phyloP scores from a whole-genome alignment of 2,797 vertebrate genomes.

The Leontopithecus rosalia region DNA sequence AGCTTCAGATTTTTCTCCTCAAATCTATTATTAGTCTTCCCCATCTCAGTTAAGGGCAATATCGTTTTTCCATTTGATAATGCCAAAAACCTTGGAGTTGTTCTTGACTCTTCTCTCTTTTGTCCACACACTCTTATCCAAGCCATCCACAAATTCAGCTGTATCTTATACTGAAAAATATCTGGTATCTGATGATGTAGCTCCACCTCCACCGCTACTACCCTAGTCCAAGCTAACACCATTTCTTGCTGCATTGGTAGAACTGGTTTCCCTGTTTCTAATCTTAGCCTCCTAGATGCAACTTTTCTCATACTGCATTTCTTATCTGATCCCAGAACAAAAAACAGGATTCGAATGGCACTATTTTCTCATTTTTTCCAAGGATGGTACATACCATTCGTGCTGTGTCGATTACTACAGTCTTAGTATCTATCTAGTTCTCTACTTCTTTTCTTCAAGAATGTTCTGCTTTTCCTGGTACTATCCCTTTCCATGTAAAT shows the following conservation, averaged over 20 bases:
- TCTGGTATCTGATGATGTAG: neutral
- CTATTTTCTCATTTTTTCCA: neutral
- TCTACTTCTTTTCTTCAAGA: neutral
- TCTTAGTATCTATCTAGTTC: slow-evolving; percentile 16
- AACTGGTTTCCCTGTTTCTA: neutral
- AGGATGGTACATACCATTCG: neutral
- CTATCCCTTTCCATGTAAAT: neutral
- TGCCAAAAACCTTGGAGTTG: neutral
- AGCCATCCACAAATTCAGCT: neutral
- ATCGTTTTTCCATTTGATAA: neutral
- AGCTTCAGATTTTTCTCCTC: neutral
- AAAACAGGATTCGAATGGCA: neutral
- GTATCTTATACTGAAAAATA: neutral
- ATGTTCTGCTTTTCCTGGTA: slow-evolving; percentile 43
- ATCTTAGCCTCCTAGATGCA: neutral
- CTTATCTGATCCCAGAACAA: neutral
- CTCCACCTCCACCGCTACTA: neutral
- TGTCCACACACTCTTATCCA: neutral
- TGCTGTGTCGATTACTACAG: neutral
- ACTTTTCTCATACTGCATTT: neutral
- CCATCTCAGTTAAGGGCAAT: neutral
- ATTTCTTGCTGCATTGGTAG: neutral
- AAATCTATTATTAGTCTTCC: slow-evolving; percentile 6
- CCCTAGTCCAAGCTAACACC: neutral
- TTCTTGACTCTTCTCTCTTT: neutral